Conservation (phyloP, 2,888 invertebrate species). For the Agrotis segetum region DNA sequence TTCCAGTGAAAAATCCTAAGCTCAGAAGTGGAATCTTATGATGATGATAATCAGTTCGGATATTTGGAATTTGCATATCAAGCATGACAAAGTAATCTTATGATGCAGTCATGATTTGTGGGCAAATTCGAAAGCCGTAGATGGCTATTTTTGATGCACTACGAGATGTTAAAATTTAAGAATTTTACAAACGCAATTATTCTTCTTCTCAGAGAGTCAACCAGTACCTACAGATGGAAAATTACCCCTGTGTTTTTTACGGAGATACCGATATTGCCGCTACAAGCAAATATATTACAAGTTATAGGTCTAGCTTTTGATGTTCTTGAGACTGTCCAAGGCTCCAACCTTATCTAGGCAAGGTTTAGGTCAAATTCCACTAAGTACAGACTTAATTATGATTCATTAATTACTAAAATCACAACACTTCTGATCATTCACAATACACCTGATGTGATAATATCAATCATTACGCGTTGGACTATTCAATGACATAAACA, state of each 20-base stretch:
- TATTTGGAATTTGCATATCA: too few species aligned
- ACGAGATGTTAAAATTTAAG: too few species aligned
- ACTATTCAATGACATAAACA: background rate
- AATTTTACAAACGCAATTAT: too few species aligned
- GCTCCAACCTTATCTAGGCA: background rate
- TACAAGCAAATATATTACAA: too few species aligned
- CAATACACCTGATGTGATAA: constrained; percentile 19
- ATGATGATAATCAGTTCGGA: too few species aligned
- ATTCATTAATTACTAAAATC: constrained; percentile 31
- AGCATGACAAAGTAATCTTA: background rate
- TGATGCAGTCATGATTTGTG: background rate
- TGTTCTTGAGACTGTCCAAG: background rate
- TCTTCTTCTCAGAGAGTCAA: too few species aligned
- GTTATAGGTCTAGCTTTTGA: background rate
- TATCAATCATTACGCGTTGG: constrained; percentile 3
- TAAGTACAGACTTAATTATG: background rate
- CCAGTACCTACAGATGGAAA: too few species aligned
- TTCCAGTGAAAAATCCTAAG: too few species aligned
- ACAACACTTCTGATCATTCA: constrained; percentile 19
- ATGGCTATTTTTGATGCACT: too few species aligned
- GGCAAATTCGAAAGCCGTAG: background rate
- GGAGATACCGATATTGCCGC: too few species aligned
- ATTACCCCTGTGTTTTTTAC: too few species aligned
- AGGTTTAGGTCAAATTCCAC: constrained; percentile 7
- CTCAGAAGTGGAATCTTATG: too few species aligned